Evolutionary conservation across 2,888 invertebrate genomes (phyloP).

Genomic region (Hyalella azteca): DNA sequence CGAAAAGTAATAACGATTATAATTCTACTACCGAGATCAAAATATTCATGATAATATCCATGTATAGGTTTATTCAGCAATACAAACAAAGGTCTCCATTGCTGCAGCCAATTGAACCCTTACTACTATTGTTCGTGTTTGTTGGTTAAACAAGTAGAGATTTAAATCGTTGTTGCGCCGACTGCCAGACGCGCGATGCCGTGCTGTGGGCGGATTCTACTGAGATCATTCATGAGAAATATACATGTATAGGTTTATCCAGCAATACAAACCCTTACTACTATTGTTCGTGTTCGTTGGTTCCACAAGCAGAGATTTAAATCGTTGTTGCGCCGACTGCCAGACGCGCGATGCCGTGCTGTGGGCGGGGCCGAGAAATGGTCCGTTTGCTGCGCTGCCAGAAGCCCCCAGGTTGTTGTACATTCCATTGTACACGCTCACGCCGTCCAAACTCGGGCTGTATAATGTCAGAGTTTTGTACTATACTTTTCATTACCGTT

Average conservation of each 20-base stretch:
- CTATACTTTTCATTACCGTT: background rate
- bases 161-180: constrained; percentile 48
- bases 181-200: constrained; percentile 46
- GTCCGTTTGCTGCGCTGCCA: background rate
- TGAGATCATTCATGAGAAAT: too few species aligned
- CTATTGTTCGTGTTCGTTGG: background rate
- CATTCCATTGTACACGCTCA: constrained; percentile 9
- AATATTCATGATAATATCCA: too few species aligned
- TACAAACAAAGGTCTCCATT: too few species aligned
- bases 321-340: constrained; percentile 46
- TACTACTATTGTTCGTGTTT: background rate
- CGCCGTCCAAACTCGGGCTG: constrained; percentile 21
- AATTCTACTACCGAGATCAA: too few species aligned
- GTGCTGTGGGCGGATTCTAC: constrained; percentile 35
- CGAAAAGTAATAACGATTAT: too few species aligned
- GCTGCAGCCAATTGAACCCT: background rate
- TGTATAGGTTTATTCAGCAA: too few species aligned
- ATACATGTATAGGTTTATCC: too few species aligned
- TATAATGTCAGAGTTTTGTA: background rate
- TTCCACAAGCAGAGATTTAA: constrained; percentile 50
- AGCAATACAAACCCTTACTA: background rate
- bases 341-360: constrained; percentile 44
- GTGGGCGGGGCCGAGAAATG: constrained; percentile 23
- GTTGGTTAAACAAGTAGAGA: constrained; percentile 45
- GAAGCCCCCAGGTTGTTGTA: constrained; percentile 15